phyloP scores from a whole-genome alignment of 2,888 invertebrate species.

The Parnassius apollo region DNA sequence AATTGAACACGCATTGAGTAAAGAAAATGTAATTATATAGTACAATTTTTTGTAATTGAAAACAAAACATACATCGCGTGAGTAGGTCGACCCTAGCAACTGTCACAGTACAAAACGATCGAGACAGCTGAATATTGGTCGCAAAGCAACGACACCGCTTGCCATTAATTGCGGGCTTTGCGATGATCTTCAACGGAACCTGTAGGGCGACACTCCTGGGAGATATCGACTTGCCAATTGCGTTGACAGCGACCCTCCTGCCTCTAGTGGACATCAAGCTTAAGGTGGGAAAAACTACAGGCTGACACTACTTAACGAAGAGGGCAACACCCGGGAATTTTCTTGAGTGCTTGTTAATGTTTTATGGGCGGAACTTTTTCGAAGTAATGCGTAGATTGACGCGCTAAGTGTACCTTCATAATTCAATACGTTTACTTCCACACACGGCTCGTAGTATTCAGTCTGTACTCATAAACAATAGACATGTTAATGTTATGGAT shows the following conservation, averaged over 20 bases:
- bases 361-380: slow-evolving; percentile 80
- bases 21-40: too few relatives aligned
- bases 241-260: slow-evolving; percentile 75
- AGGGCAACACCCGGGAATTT: slow-evolving; percentile 72
- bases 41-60: slow-evolving; percentile 31
- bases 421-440: slow-evolving; percentile 73
- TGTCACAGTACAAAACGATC: slow-evolving; percentile 70
- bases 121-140: slow-evolving; percentile 76
- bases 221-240: slow-evolving; percentile 76
- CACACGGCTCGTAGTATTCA: slow-evolving; percentile 44
- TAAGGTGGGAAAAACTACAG: slow-evolving; percentile 80
- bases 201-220: slow-evolving; percentile 71
- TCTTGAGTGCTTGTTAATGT: slow-evolving; percentile 81
- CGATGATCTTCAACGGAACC: slow-evolving; percentile 69
- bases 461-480: slow-evolving; percentile 44
- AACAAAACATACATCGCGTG: slow-evolving; percentile 53
- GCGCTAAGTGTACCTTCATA: slow-evolving; percentile 77
- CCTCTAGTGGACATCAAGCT: slow-evolving; percentile 58
- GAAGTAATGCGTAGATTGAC: slow-evolving; percentile 76
- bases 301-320: slow-evolving; percentile 79
- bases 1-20: too few relatives aligned
- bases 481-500: slow-evolving; percentile 39
- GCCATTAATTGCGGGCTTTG: slow-evolving; percentile 78
- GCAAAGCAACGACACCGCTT: slow-evolving; percentile 58
- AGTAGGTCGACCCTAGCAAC: slow-evolving; percentile 63